Base-by-base conservation (phyloP, 2,797 vertebrate genomes). In the Petrocephalus schoutedeni region DNA sequence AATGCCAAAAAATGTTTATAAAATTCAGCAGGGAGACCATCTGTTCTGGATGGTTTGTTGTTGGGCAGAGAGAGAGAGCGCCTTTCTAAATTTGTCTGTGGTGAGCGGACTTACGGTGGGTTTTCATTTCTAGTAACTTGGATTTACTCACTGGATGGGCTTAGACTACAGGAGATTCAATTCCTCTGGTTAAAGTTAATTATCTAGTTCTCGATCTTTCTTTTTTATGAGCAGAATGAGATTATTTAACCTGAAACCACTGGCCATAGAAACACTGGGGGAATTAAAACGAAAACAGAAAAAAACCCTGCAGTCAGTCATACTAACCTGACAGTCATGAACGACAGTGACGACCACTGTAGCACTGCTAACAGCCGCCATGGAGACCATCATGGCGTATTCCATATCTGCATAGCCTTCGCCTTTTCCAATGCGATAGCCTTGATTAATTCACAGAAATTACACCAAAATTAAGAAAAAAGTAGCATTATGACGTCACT, bases 341-440 rank as follows among this genome's bases (percentile, higher is more conserved):
- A 99, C 98, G 0, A 98, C 88, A n/a, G 98, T 98, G 36, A 98
- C 92, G 12, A 99, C 96, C 19, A 97, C 95, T 0, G 97, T 97
- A 41, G 93, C 94, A 49, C 95, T 94, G 57, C 91, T 92, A 88
- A 98, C 95, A 0, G 97, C 97, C 36, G 95, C 97, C 96, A 98
- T 98, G 0, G 96, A 95, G 53, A 94, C 96, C 98, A 99, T 99
- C 98, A 99, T 98, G 88, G 95, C 97, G 4, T 97, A 98, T 89
- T 99, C 98, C 93, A 99, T 93, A 89, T 99, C 98, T 0, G 98
- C 97, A 80, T 95, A 99, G 51, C 98, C 98, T 92, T 99, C 98
- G 7, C 98, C 98, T 95, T 99, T 99, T 64, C 98, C 98, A 84
- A 99, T 97, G 53, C 98, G 96, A 93, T 96, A 96, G 51, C 98